Evolutionary conservation across 2,888 invertebrate genomes (phyloP), one percentile per base, ranked within the genome.

Genomic region (Drosophila hamatofila): DNA sequence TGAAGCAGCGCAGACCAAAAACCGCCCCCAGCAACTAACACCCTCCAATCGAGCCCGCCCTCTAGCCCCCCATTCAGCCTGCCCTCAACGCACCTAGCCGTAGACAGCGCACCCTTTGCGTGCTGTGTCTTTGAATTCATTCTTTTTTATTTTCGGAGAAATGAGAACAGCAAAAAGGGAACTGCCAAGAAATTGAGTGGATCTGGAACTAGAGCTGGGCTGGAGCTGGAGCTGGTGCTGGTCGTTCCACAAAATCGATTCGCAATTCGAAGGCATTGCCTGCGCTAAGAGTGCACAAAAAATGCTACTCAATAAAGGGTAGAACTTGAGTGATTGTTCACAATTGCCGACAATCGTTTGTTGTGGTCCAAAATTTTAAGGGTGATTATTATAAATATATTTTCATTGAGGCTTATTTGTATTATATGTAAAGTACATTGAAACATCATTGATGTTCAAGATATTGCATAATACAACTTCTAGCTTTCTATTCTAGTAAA

Each of bases 161-260:
- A 59, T 37, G 61, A 25, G 56, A 57, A n/a, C 35, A 46, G 63
- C 35, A 66, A 71, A 66, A 71, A 61, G 70, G 44, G 54, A 64
- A 33, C 71, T 55, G 56, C 25, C 48, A 49, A 66, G 54, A 56
- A 56, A 55, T 58, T 59, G 55, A 62, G 46, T 66, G 58, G 44
- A 49, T n/a, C 44, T 49, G 39, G 49, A 33, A 51, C 27, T 25
- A 46, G 41, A 56, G 33, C 66, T 57, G 72, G 59, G 44, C 27
- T 25, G 54, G 41, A 56, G 33, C 66, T 57, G 72, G 59, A 57
- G 41, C 66, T 62, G 75, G 64, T 14, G 35, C 35, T 14, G 35
- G 35, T 6, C 72, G 61, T 60, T 87, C 62, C 65, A 64, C 65
- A 83, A 83, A 74, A 83, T 83, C 83, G 83, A 83, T 83, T 83